Conservation (phyloP, 2,888 invertebrate species). For the Mythimna albipuncta region DNA sequence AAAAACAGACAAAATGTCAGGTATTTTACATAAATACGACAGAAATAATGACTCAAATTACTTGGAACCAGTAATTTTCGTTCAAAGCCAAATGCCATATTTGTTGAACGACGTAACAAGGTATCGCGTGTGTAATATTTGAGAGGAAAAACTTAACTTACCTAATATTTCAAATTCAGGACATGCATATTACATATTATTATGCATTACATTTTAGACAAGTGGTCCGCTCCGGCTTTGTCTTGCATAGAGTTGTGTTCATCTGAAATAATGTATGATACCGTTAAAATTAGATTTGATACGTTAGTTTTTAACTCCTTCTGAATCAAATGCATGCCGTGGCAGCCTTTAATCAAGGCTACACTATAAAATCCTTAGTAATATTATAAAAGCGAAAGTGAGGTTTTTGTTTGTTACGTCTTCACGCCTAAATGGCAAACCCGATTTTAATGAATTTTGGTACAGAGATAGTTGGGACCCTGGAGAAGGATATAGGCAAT, state of each 20-base stretch:
- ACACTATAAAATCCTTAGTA: no score
- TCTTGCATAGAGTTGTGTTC: neutral
- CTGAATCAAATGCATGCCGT: no score
- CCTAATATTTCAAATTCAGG: neutral
- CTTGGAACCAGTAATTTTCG: constrained; percentile 35
- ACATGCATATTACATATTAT: neutral
- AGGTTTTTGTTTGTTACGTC: no score
- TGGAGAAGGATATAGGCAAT: no score
- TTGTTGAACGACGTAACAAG: constrained; percentile 37
- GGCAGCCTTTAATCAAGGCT: no score
- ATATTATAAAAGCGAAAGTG: no score
- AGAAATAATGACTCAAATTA: constrained; percentile 45
- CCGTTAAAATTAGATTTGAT: no score
- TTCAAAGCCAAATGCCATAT: constrained; percentile 41
- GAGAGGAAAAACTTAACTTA: neutral
- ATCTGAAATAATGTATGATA: no score
- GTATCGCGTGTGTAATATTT: constrained; percentile 12
- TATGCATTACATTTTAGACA: neutral
- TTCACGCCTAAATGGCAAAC: no score
- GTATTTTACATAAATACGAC: constrained; percentile 55
- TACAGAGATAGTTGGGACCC: no score
- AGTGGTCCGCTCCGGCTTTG: neutral
- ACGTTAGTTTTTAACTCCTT: no score
- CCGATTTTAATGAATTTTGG: no score
- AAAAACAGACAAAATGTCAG: constrained; percentile 50